Evolutionary conservation across 2,113 vertebrate genomes (phyloP).

Genomic region (Cepphus grylle): DNA sequence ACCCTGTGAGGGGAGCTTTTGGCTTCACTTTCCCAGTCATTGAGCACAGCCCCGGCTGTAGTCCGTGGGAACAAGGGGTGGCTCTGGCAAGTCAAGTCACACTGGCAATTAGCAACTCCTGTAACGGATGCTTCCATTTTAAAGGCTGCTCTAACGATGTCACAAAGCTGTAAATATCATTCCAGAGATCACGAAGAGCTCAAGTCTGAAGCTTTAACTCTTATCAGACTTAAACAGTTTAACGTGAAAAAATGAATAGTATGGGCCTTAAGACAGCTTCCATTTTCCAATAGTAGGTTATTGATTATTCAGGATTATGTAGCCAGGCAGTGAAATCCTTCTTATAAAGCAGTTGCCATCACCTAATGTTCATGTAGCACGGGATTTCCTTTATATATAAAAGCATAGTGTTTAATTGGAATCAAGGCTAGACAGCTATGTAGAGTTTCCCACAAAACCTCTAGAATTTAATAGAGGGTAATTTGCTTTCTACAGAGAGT

Average conservation of each 20-base stretch:
- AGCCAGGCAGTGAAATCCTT: neutral
- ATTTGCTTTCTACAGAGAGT: neutral
- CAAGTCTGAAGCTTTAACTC: neutral
- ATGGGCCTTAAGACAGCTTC: neutral
- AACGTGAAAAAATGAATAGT: neutral
- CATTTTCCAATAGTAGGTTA: neutral
- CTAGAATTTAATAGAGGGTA: neutral
- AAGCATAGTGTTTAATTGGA: neutral
- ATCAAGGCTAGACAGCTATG: neutral
- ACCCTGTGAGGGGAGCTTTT: neutral
- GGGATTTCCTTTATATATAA: neutral
- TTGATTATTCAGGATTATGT: neutral
- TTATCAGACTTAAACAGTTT: neutral
- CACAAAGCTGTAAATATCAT: neutral
- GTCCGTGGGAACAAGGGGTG: neutral
- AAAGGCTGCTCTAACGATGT: neutral
- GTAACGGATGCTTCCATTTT: neutral
- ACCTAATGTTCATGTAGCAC: neutral
- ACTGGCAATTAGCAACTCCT: neutral
- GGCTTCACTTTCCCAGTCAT: neutral
- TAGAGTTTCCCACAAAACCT: neutral
- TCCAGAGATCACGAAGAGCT: neutral
- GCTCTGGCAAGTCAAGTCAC: neutral
- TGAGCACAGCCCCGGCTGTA: neutral
- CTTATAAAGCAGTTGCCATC: neutral